Base-by-base conservation (phyloP, 2,113 vertebrate genomes). In the Grammatotria lemairii region DNA sequence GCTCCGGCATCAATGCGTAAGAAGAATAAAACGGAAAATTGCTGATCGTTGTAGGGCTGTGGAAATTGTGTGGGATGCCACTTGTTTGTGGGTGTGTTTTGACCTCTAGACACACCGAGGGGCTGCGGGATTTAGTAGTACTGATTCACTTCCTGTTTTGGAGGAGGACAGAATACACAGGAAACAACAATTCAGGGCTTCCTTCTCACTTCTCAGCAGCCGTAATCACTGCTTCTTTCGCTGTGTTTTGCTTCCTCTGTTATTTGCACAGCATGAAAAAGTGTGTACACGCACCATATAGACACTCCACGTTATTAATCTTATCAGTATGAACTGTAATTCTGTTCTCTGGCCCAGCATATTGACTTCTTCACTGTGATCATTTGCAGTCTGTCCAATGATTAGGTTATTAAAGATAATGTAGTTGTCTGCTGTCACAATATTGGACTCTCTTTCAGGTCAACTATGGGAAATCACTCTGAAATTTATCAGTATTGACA, bases 371-470 rank as follows among this genome's bases (percentile, higher is more conserved):
- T 92, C 88, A 82, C 89, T 85, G 93, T 94, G 91, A 95, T 96
- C 94, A 96, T 94, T 96, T 93, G 86, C 88, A 91, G 87, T 88
- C 85, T 93, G 93, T 90, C 91, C 93, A 84, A 88, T 96, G 94
- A 97, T 97, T 95, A 94, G 95, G 94, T 97, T 97, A 96, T 96
- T 96, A 96, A 95, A 95, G 95, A 96, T 96, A 95, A 96, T 95
- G 95, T 88, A 95, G 96, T 96, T 96, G 94, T 96, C 95, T 93
- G 93, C 96, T 95, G 95, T 96, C 95, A 96, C 93, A 94, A 92
- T 96, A 96, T 96, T 89, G 94, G 96, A 89, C 93, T 94, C 85
- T 85, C 91, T 95, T 95, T 92, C 89, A 95, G 96, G 96, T 95
- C 96, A 96, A 96, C 94, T 94, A 96, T 95, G 95, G 96, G 93